Percentiles rank a stretch among this genome's conserved stretches.
Conservation (phyloP, 1,140 invertebrate genomes). For the Zeugodacus cucurbitae region DNA sequence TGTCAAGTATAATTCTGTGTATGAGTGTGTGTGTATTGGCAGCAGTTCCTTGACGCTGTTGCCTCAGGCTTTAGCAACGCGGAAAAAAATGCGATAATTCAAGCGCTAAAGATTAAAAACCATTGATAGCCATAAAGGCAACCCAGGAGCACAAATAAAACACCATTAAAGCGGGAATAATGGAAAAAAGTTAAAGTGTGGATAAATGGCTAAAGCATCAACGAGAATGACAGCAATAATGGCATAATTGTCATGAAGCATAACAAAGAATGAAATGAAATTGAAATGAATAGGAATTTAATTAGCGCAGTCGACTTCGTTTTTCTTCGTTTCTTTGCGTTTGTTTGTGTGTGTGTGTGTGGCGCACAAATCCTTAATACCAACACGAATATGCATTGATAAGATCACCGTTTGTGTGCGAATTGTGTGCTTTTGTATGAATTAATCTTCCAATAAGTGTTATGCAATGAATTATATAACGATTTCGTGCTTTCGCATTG, state of each 20-base stretch:
- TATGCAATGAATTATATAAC: slow-evolving; percentile 7
- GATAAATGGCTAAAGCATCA: neutral
- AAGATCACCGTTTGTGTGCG: neutral
- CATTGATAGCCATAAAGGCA: neutral
- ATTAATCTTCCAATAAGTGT: slow-evolving; percentile 8
- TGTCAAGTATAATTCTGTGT: neutral
- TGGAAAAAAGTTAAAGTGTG: neutral
- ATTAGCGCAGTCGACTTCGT: neutral
- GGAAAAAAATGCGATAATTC: neutral
- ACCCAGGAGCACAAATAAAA: neutral
- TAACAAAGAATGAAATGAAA: slow-evolving; percentile 28
- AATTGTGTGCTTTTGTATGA: neutral
- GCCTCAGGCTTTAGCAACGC: neutral
- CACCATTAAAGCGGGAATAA: neutral
- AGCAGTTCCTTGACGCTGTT: neutral
- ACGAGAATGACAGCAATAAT: slow-evolving; percentile 10
- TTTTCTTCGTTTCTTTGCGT: neutral
- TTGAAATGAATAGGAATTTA: slow-evolving; percentile 27
- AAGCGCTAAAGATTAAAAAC: slow-evolving; percentile 22
- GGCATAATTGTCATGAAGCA: neutral
- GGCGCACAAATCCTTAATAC: neutral
- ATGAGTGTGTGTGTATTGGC: neutral
- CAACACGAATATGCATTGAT: neutral
- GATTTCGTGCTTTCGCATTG: neutral
- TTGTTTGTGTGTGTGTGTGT: neutral